Base-by-base conservation (phyloP, 2,113 vertebrate species). In the Gopherus flavomarginatus region DNA sequence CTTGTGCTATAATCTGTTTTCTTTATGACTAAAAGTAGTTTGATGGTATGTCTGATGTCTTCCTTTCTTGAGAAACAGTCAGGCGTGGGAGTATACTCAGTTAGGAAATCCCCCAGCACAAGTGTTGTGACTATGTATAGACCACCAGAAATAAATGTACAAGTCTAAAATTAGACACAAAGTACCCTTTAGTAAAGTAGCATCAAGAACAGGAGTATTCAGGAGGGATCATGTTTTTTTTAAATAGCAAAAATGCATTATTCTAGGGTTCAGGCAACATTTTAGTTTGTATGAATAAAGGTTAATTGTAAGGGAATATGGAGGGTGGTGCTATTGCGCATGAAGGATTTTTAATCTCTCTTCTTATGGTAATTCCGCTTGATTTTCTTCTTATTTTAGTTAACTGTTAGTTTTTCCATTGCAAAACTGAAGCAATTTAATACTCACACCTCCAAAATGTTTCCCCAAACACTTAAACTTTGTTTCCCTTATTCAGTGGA, bases 41-140 rank as follows among this genome's bases (percentile, higher is more conserved):
- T 93, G 95, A 75, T 31, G 52, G 3, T 79, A 79, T 97, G 79
- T 88, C 81, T 96, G 90, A 96, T 3, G 8, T 85, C 78, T 95
- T 96, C 93, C 93, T 93, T 97, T 97, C 91, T 91, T 56, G 38
- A 95, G 96, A 97, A 97, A 94, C 86, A 95, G 92, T 72, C 77
- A 77, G 47, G 17, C 0, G 47, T 96, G 83, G 96, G 96, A 96
- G 95, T 29, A 90, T 80, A 57, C n/a, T 50, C 35, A 38, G 57
- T 92, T 47, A 95, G 95, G 93, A 97, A 97, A 93, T 82, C 44
- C 86, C 85, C 85, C 85, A 38, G 2, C 1, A 0, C 86, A 53
- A 81, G 42, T 88, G 92, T n/a, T 92, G 78, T 93, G 82, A 29
- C 80, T 93, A 93, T 88, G 59, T 96, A 86, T 52, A 91, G 90